Conservation (phyloP, 2,888 invertebrate species). For the Drosophila colorata region DNA sequence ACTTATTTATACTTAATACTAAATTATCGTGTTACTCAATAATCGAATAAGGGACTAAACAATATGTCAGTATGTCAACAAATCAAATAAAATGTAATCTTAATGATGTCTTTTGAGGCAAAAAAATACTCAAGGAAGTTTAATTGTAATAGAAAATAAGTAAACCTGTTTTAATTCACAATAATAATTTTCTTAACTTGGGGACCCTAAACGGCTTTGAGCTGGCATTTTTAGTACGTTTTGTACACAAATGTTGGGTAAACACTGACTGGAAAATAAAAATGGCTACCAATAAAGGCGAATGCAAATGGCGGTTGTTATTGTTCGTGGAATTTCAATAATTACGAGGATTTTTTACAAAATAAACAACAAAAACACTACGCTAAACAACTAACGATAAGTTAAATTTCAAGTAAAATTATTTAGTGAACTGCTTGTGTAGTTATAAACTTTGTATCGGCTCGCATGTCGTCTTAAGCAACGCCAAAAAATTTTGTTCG, state of each 20-base stretch:
- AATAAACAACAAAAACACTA: constrained; percentile 78
- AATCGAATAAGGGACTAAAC: background rate
- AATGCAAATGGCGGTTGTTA: constrained; percentile 99
- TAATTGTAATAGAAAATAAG: background rate
- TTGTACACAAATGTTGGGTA: constrained; percentile 29
- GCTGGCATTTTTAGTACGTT: constrained; percentile 52
- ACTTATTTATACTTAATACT: background rate
- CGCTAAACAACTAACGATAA: constrained; percentile 69
- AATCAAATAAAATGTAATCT: too few relatives aligned
- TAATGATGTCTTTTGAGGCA: too few relatives aligned
- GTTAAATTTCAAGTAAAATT: constrained; percentile 66
- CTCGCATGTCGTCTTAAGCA: constrained; percentile 54
- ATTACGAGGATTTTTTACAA: constrained; percentile 82
- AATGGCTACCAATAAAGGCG: constrained; percentile 81
- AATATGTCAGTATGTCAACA: background rate
- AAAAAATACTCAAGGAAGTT: background rate
- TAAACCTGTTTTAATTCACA: background rate
- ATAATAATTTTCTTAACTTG: background rate
- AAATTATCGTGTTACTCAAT: background rate
- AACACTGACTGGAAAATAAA: constrained; percentile 79
- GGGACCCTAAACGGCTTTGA: constrained; percentile 16
- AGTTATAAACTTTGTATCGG: constrained; percentile 45
- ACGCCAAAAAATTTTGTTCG: constrained; percentile 57
- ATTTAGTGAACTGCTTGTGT: constrained; percentile 51
- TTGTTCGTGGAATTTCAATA: constrained; percentile 92